Evolutionary conservation across 37 sponge, comb jelly and placozoan genomes (phyloP), one percentile per base, ranked within the genome.

Genomic region (Diacarnus erythraeanus): DNA sequence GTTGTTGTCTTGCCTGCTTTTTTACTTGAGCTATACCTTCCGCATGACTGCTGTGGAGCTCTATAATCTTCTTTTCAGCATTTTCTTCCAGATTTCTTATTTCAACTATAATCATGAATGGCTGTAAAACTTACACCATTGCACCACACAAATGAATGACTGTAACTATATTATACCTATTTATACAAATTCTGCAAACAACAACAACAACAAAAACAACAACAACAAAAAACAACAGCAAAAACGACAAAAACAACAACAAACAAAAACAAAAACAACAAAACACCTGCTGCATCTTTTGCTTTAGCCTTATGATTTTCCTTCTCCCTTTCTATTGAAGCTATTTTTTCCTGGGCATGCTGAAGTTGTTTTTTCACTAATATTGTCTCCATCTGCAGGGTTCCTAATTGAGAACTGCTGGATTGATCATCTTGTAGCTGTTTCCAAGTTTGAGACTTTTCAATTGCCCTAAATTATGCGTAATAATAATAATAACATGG

Each of bases 11-110:
- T 47, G 60, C 31, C 60, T 77, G 18, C 38, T 60, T 29, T 41
- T 59, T 57, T 41, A 77, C 38, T 37, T 77, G 61, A 35, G 37
- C 23, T 37, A 77, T 12, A 23, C 60, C 77, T 23, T 30, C 59
- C 0, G 34, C 42, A 57, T 77, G 60, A 23, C 40, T 15, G n/a
- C 60, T 54, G 25, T 25, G 18, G 1, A 77, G 77, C 18, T 59
- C 9, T 36, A 3, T 38, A 17, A 31, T 23, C 40, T 59, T 38
- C 15, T 17, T 37, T 2, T 35, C 34, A 57, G 57, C 29, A 8
- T 21, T 37, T 0, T 36, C 35, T 59, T 59, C 63, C 1, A 75
- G 76, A 42, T 29, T 25, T 33, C 1, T 47, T 29, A 75, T 59
- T 30, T 43, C 42, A 23, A 1, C 76, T 78, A 67, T 40, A 18